Conservation (phyloP, 1,140 invertebrate species). For the Drosophila pectinifera region DNA sequence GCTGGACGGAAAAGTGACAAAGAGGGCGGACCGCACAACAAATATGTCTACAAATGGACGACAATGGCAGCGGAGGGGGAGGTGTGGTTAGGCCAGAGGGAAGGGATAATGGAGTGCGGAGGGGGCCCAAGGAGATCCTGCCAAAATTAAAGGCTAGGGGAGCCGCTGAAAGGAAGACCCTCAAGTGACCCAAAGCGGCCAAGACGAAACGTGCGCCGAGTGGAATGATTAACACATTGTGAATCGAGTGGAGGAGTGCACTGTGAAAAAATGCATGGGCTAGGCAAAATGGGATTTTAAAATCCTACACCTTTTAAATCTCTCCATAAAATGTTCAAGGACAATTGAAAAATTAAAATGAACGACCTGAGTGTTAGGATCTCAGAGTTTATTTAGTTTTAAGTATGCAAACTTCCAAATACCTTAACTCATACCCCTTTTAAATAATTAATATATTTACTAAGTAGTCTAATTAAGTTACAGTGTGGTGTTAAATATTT, state of each 20-base stretch:
- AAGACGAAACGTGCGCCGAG: conserved; percentile 61
- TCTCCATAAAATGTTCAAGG: too few relatives aligned
- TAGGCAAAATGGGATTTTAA: too few relatives aligned
- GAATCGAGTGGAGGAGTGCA: background rate
- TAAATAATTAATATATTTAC: too few relatives aligned
- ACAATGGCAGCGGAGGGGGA: background rate
- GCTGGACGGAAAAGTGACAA: conserved; percentile 53
- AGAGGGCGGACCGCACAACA: conserved; percentile 62
- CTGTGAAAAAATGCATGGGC: background rate
- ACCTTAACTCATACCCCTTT: too few relatives aligned
- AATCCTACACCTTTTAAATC: background rate
- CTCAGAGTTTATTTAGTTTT: too few relatives aligned
- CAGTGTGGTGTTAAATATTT: background rate
- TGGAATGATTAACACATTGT: conserved; percentile 76
- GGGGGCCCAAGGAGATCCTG: background rate
- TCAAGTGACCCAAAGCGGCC: conserved; percentile 70
- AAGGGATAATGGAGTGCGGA: conserved; percentile 1
- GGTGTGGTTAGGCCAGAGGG: background rate
- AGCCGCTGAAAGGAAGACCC: conserved; percentile 26
- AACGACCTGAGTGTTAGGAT: too few relatives aligned
- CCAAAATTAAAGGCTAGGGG: conserved; percentile 12
- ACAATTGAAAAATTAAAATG: too few relatives aligned
- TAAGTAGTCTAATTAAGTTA: too few relatives aligned
- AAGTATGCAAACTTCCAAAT: too few relatives aligned
- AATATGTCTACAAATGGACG: conserved; percentile 70